Conservation (phyloP, 35 echinoderm and acorn worm genomes). For the Lytechinus variegatus region DNA sequence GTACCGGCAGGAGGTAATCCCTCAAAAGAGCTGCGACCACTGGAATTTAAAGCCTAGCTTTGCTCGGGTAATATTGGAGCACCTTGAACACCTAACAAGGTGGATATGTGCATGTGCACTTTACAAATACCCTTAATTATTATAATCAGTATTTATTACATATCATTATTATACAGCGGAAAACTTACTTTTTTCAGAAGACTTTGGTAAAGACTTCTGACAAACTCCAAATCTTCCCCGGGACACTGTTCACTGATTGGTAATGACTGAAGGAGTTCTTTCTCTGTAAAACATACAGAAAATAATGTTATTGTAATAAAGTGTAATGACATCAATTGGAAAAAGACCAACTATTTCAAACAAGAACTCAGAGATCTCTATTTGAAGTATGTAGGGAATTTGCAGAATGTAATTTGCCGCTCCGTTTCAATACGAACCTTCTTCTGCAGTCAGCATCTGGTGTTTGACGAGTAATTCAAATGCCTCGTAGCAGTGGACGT, state of each 20-base stretch:
- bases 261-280: conserved; percentile 72
- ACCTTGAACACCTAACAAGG: too few species aligned
- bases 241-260: conserved; percentile 80
- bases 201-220: conserved; percentile 80
- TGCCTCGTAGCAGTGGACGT: conserved; percentile 91
- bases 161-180: too few species aligned
- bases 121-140: too few species aligned
- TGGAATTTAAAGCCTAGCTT: too few species aligned
- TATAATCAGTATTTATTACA: too few species aligned
- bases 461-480: conserved; percentile 96
- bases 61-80: too few species aligned
- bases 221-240: conserved; percentile 69
- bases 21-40: too few species aligned
- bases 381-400: too few species aligned
- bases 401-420: not conserved
- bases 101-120: too few species aligned
- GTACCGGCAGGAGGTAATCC: too few species aligned
- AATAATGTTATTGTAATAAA: not conserved
- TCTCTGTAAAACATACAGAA: conserved; percentile 61
- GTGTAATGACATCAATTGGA: not conserved
- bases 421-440: conserved; percentile 60
- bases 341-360: too few species aligned
- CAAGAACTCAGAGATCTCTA: too few species aligned
- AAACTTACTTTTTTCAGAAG: conserved; percentile 83
- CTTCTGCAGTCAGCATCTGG: conserved; percentile 90